A percentile compares a stretch with the other conserved stretches of the same genome.
phyloP scores from a whole-genome alignment of 2,888 invertebrate genomes.

The Scotopteryx bipunctaria region DNA sequence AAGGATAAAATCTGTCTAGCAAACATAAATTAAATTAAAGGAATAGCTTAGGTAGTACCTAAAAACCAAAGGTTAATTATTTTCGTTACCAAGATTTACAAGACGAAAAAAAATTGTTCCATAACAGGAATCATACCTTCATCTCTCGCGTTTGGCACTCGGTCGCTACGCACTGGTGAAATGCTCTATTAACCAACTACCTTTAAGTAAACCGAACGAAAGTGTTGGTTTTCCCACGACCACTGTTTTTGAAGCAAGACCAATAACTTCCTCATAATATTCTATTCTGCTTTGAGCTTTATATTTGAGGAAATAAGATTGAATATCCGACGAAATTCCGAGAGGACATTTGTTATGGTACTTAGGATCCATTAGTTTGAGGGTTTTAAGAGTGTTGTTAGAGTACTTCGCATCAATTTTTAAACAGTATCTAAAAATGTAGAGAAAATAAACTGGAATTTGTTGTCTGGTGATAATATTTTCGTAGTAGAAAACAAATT shows the following conservation, averaged over 20 bases:
- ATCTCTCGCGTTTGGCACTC: no score
- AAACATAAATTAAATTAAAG: no score
- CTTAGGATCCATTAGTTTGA: constrained; percentile 40
- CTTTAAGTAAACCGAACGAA: no score
- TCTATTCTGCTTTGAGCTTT: background rate
- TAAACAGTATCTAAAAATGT: constrained; percentile 29
- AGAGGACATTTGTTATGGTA: constrained; percentile 31
- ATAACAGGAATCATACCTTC: no score
- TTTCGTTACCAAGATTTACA: no score
- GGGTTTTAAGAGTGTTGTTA: constrained; percentile 39
- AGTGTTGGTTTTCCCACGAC: no score
- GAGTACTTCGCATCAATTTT: constrained; percentile 33
- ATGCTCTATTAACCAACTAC: no score
- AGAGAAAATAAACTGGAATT: constrained; percentile 12
- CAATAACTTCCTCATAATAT: background rate
- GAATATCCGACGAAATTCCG: constrained; percentile 22
- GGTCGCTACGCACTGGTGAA: no score
- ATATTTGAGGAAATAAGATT: background rate
- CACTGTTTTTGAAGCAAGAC: background rate
- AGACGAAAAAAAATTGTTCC: no score
- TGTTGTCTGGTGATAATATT: constrained; percentile 3
- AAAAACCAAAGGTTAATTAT: no score
- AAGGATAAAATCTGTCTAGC: no score
- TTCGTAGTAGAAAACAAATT: background rate
- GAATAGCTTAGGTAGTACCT: no score